phyloP scores from a whole-genome alignment of 2,888 invertebrate genomes.

The Eupithecia vulgata region DNA sequence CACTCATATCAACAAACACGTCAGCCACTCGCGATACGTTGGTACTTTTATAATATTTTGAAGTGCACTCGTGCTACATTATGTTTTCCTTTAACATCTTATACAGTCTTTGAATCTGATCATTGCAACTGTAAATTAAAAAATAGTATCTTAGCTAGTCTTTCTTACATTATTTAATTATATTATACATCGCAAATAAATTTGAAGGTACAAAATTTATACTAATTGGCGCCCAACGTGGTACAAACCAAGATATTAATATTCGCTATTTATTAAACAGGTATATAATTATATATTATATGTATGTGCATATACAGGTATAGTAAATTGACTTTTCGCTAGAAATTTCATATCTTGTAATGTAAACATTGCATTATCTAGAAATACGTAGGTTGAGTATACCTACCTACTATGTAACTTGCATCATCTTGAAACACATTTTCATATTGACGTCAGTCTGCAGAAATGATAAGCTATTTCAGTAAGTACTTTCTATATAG shows the following conservation, averaged over 20 bases:
- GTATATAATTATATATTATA: too few relatives aligned
- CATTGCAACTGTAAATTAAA: not conserved
- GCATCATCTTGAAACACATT: not conserved
- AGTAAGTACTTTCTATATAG: not conserved
- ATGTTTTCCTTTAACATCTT: constrained; percentile 3
- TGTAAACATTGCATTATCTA: not conserved
- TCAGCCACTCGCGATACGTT: constrained; percentile 41
- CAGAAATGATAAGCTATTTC: not conserved
- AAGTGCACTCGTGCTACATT: constrained; percentile 38
- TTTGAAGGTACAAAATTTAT: not conserved
- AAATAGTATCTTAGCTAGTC: not conserved
- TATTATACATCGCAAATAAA: not conserved
- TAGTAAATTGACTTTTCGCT: not conserved
- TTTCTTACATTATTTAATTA: not conserved
- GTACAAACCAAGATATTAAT: not conserved
- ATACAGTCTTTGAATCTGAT: not conserved
- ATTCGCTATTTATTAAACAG: not conserved
- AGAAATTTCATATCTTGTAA: not conserved
- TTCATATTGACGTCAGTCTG: not conserved
- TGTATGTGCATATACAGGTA: too few relatives aligned
- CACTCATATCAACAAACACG: constrained; percentile 46
- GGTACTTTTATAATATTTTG: constrained; percentile 41
- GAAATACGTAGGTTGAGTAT: not conserved
- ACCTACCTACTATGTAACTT: not conserved
- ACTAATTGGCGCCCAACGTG: constrained; percentile 26